Conservation (phyloP, 2,888 invertebrate species). For the Cylindroiulus punctatus region DNA sequence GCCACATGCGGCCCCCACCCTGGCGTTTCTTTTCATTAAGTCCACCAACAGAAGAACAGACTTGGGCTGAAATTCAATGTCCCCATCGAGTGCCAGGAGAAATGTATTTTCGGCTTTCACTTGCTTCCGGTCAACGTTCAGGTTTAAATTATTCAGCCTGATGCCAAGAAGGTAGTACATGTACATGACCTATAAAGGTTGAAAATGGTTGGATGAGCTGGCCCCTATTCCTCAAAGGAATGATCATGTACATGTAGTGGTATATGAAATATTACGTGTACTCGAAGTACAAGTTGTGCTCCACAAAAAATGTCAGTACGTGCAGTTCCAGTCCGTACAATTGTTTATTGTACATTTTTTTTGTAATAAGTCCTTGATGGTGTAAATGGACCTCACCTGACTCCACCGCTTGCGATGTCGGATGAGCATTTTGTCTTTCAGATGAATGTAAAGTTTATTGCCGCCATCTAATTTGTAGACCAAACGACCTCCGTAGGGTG, state of each 20-base stretch:
- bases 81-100: constrained; percentile 93
- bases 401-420: constrained; percentile 93
- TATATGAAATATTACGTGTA: too few relatives aligned
- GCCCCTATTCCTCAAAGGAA: too few relatives aligned
- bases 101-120: constrained; percentile 96
- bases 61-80: constrained; percentile 96
- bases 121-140: constrained; percentile 88
- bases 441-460: constrained; percentile 83
- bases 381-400: constrained; percentile 71
- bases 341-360: too few relatives aligned
- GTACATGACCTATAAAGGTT: constrained; percentile 79
- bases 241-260: too few relatives aligned
- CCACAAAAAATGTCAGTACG: too few relatives aligned
- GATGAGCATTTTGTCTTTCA: constrained; percentile 89
- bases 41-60: constrained; percentile 94
- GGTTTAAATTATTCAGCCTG: constrained; percentile 77
- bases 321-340: too few relatives aligned
- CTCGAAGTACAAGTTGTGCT: too few relatives aligned
- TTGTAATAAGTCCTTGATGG: background rate
- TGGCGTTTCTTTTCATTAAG: constrained; percentile 97
- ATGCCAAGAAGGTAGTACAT: constrained; percentile 91
- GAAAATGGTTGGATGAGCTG: too few relatives aligned
- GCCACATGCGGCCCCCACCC: constrained; percentile 96
- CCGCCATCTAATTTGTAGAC: constrained; percentile 86
- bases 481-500: constrained; percentile 87